phyloP scores from a whole-genome alignment of 2,888 invertebrate species.

The Amiota minor region DNA sequence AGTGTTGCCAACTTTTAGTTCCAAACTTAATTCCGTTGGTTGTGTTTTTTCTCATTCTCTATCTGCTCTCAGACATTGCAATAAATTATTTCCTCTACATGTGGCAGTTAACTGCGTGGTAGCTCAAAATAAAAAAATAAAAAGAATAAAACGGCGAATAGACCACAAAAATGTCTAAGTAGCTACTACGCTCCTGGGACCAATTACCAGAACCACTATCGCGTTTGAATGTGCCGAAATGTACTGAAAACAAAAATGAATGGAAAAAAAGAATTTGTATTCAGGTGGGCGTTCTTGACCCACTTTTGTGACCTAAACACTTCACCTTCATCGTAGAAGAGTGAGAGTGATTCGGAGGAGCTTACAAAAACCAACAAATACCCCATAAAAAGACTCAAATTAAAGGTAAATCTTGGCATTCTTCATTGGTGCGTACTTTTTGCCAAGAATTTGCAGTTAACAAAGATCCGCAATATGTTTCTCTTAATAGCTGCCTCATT shows the following conservation, averaged over 20 bases:
- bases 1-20: slow-evolving; percentile 39
- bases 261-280: slow-evolving; percentile 2
- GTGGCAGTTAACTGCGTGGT: slow-evolving; percentile 57
- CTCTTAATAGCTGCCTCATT: slow-evolving; percentile 64
- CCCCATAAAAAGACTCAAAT: slow-evolving; percentile 51
- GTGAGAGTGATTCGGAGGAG: slow-evolving; percentile 37
- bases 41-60: not conserved
- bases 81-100: slow-evolving; percentile 47
- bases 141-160: slow-evolving; percentile 23
- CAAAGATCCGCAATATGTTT: slow-evolving; percentile 57
- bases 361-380: slow-evolving; percentile 2
- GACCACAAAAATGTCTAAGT: slow-evolving; percentile 58
- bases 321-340: too few species aligned
- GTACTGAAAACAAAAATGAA: not conserved
- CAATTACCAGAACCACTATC: slow-evolving; percentile 51
- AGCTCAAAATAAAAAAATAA: slow-evolving; percentile 31
- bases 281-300: not conserved
- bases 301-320: too few species aligned
- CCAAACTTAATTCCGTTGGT: not conserved
- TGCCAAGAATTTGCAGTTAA: slow-evolving; percentile 13
- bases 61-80: not conserved
- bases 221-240: not conserved
- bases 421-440: slow-evolving; percentile 13
- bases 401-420: slow-evolving; percentile 58
- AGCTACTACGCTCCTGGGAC: slow-evolving; percentile 61